Conservation (phyloP, 2,113 vertebrate species). For the Myotis lucifugus region DNA sequence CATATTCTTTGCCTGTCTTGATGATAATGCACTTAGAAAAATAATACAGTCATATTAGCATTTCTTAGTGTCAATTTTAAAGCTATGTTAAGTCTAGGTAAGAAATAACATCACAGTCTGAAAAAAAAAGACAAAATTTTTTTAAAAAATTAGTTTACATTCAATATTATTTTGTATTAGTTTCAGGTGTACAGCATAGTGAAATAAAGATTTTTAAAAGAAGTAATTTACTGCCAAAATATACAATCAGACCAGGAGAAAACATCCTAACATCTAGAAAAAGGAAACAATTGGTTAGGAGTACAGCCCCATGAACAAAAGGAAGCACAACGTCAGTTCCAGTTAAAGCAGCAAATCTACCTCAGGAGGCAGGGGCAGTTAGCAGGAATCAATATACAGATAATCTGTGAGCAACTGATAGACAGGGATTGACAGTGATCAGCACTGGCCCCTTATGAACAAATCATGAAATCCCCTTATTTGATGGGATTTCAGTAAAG, state of each 20-base stretch:
- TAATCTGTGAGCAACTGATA: background rate
- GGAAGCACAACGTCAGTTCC: background rate
- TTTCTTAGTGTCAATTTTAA: background rate
- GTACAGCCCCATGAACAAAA: background rate
- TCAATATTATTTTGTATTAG: background rate
- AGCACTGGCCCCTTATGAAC: background rate
- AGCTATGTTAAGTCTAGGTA: background rate
- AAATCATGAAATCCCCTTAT: background rate
- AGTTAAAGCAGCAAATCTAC: background rate
- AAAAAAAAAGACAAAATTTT: background rate
- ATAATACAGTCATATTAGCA: background rate
- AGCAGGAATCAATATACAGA: background rate
- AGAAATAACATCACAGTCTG: background rate
- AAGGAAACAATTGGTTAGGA: background rate
- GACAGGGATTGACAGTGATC: background rate
- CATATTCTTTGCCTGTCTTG: background rate
- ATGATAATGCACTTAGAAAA: background rate
- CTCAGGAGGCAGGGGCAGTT: background rate
- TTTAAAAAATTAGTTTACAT: background rate
- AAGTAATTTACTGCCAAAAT: conserved; percentile 5
- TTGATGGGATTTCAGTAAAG: background rate
- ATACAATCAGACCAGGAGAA: background rate
- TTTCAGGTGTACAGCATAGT: background rate
- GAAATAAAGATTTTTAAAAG: background rate
- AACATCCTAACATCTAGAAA: background rate